A percentile compares a stretch with the other conserved stretches of the same genome.
phyloP scores from a whole-genome alignment of 2,888 invertebrate genomes.

The Hirudinaria manillensis region DNA sequence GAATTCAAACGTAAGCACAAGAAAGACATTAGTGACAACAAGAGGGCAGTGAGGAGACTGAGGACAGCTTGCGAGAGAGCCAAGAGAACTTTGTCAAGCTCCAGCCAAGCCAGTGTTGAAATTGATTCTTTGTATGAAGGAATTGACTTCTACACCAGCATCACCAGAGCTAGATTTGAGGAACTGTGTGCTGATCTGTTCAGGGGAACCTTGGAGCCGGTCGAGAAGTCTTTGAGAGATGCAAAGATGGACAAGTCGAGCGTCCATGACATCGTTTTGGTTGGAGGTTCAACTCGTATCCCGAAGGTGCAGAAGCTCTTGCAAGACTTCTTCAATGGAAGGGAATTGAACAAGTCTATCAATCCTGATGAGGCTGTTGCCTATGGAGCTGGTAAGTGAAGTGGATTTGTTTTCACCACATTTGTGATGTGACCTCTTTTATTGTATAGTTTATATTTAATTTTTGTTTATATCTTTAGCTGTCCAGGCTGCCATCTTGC shows the following conservation, averaged over 20 bases:
- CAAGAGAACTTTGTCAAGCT: conserved; percentile 61
- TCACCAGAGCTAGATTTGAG: conserved; percentile 92
- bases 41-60: conserved; percentile 80
- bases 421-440: not conserved
- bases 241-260: conserved; percentile 74
- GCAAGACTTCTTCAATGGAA: conserved; percentile 60
- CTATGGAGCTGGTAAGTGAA: conserved; percentile 57
- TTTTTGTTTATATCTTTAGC: conserved; percentile 32
- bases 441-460: not conserved
- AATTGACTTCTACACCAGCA: conserved; percentile 88
- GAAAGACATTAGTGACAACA: conserved; percentile 62
- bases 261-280: conserved; percentile 68
- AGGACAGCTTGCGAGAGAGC: conserved; percentile 78
- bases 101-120: conserved; percentile 66
- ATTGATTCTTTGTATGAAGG: conserved; percentile 92
- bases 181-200: conserved; percentile 92
- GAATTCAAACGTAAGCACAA: conserved; percentile 54
- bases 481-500: conserved; percentile 62
- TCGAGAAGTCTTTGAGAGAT: conserved; percentile 88
- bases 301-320: conserved; percentile 94
- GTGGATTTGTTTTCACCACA: conserved; percentile 40
- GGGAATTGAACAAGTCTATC: conserved; percentile 55
- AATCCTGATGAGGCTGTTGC: conserved; percentile 52
- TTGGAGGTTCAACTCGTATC: conserved; percentile 91
- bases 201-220: conserved; percentile 89